A percentile compares a stretch with the other conserved stretches of the same genome.
Conservation (phyloP, 2,888 invertebrate genomes). For the Drosophila sordidula region DNA sequence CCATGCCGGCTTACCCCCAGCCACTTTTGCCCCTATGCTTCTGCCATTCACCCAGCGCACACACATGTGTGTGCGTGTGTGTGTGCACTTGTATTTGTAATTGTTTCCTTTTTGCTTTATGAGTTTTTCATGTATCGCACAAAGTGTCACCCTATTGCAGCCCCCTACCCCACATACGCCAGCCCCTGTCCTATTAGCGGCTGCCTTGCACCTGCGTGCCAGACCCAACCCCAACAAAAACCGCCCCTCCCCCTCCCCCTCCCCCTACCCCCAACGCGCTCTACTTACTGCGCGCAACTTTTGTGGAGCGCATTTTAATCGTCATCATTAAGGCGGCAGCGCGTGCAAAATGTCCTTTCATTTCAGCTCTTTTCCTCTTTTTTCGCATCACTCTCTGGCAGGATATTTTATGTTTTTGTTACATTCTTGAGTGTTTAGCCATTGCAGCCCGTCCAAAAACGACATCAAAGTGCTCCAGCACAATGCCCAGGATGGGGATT, state of each 20-base stretch:
- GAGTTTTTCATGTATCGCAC: constrained; percentile 73
- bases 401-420: constrained; percentile 25
- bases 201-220: constrained; percentile 45
- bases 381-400: constrained; percentile 24
- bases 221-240: too few relatives aligned
- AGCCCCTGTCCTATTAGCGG: constrained; percentile 12
- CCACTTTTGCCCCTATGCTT: constrained; percentile 4
- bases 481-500: constrained; percentile 14
- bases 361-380: constrained; percentile 45
- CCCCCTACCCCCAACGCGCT: neutral
- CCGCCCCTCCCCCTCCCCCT: neutral
- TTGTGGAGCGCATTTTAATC: constrained; percentile 72
- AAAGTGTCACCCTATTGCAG: constrained; percentile 64
- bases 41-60: constrained; percentile 11
- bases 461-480: constrained; percentile 43
- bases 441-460: constrained; percentile 39
- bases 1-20: neutral
- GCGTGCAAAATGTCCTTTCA: constrained; percentile 72
- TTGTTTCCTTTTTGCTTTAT: constrained; percentile 79
- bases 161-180: constrained; percentile 1
- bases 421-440: constrained; percentile 37
- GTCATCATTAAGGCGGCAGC: constrained; percentile 76
- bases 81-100: constrained; percentile 64
- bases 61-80: constrained; percentile 21
- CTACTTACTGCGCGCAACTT: constrained; percentile 44